phyloP scores from a whole-genome alignment of 35 echinoderm and acorn worm species.

The Holothuria glaberrima region DNA sequence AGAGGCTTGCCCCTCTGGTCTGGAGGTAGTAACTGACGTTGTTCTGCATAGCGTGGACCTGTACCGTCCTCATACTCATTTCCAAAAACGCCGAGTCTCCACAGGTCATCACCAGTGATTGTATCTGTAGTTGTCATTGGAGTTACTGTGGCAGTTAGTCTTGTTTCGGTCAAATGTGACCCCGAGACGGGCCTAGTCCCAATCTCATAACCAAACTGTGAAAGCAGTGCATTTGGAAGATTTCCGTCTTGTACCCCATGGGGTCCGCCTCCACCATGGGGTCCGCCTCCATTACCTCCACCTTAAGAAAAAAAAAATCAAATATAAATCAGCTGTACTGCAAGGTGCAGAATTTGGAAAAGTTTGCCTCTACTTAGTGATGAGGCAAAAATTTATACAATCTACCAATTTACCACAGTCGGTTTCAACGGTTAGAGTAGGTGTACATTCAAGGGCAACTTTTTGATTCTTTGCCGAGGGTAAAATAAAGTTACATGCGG shows the following conservation, averaged over 20 bases:
- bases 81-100: slow-evolving; percentile 66
- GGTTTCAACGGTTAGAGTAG: too few species aligned
- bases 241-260: not conserved
- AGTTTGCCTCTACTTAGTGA: too few species aligned
- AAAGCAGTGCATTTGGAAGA: slow-evolving; percentile 17
- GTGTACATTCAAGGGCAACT: too few species aligned
- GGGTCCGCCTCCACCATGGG: not conserved
- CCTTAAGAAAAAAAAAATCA: not conserved
- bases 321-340: too few species aligned
- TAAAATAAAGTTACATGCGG: too few species aligned
- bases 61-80: slow-evolving; percentile 60
- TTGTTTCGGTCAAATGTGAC: not conserved
- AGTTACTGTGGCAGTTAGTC: not conserved
- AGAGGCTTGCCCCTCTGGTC: not conserved
- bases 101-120: slow-evolving; percentile 42
- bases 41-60: slow-evolving; percentile 49
- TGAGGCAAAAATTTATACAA: too few species aligned
- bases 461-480: too few species aligned
- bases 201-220: not conserved
- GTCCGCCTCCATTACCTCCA: not conserved
- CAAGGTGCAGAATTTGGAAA: not conserved
- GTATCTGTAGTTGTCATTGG: slow-evolving; percentile 6
- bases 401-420: too few species aligned
- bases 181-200: not conserved
- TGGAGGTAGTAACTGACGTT: slow-evolving; percentile 43